These are phyloP conservation scores for Xenentodon cancila DNA, from an alignment of 2,797 vertebrate genomes.

Conservation along the genomic window DNA sequence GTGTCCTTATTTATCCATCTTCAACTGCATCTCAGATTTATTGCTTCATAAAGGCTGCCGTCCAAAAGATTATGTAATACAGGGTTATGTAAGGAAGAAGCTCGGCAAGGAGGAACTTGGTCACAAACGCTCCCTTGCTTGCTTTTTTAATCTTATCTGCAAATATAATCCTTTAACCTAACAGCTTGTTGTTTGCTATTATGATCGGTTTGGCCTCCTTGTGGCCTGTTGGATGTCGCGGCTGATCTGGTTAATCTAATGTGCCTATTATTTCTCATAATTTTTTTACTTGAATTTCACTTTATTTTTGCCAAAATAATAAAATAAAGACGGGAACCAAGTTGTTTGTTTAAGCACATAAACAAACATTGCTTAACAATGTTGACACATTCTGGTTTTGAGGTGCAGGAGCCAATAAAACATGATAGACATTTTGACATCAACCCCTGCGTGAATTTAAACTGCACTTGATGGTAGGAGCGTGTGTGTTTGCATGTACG, in stretches of 20 bases:
- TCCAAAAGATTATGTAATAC: constrained; percentile 57
- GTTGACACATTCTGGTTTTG: too few species aligned
- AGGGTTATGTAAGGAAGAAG: constrained; percentile 45
- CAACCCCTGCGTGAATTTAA: too few species aligned
- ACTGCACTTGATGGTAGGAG: too few species aligned
- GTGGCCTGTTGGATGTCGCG: neutral
- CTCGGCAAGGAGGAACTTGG: constrained; percentile 14
- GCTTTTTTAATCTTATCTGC: constrained; percentile 2
- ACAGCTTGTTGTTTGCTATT: too few species aligned
- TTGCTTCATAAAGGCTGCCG: constrained; percentile 14
- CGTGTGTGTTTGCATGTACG: neutral
- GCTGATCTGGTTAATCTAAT: neutral
- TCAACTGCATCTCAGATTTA: constrained; percentile 13
- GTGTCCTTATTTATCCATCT: constrained; percentile 8
- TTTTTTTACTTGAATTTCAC: constrained; percentile 4
- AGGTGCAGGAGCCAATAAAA: too few species aligned
- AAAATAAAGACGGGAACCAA: neutral
- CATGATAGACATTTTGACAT: too few species aligned
- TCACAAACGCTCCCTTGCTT: constrained; percentile 7
- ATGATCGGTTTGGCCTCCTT: neutral
- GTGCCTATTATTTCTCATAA: neutral
- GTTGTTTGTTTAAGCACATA: constrained; percentile 6
- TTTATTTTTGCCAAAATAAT: constrained; percentile 2
- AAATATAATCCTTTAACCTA: too few species aligned
- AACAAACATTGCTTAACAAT: neutral